Base-by-base conservation (phyloP, 2,888 invertebrate species). In the Stegophylla sp. region DNA sequence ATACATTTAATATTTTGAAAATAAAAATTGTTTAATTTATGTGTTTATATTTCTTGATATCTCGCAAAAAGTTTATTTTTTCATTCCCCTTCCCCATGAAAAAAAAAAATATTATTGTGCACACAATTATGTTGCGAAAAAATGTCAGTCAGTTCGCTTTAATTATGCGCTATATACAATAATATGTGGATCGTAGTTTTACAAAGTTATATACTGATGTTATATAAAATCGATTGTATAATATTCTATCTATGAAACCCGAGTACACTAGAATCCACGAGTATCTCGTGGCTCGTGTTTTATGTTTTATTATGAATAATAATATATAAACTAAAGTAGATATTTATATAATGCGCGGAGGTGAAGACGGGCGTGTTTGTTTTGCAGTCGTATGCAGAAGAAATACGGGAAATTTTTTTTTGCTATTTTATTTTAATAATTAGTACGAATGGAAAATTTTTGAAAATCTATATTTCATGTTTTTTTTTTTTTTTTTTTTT, bases 181-280 rank as follows among this genome's bases (percentile, higher is more conserved):
- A 3, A 7, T 45, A n/a, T 2, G 17, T 17, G 17, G 3, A 59
- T n/a, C n/a, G n/a, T n/a, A n/a, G n/a, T n/a, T n/a, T n/a, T n/a
- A n/a, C n/a, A n/a, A n/a, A n/a, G n/a, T n/a, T n/a, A n/a, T n/a
- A 45, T 15, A 45, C 56, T 20, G 23, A 5, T 56, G 23, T 56
- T 23, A 56, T 20, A 56, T 56, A 56, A 56, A 71, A 20, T 71
- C 23, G 53, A 41, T 73, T 73, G 26, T 43, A 59, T 73, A 59
- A 73, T n/a, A n/a, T n/a, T n/a, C 34, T 13, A n/a, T 45, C 23
- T 26, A 26, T 73, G 73, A 59, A 73, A 73, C 26, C 73, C 45
- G 73, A 73, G 73, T 28, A 71, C 34, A 73, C 43, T 59, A 73
- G 59, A 73, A 59, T 59, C 59, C 26, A 73, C 72, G n/a, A 73